phyloP scores from a whole-genome alignment of 2,888 invertebrate species.

The Ganaspis brasiliensis region DNA sequence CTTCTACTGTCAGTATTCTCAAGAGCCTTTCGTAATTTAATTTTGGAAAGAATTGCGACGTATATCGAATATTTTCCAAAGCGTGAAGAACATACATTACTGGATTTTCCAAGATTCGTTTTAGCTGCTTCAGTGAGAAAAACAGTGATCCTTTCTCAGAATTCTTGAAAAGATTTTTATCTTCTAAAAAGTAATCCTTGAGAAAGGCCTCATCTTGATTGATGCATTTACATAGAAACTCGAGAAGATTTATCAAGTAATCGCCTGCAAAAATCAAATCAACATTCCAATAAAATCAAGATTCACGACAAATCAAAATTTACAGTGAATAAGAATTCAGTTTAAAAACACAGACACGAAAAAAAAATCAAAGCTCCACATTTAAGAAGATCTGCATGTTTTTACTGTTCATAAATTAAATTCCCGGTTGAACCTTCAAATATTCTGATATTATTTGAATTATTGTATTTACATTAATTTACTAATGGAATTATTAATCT shows the following conservation, averaged over 20 bases:
- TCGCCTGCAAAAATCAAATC: conserved; percentile 81
- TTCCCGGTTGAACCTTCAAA: no score
- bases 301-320: no score
- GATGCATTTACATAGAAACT: conserved; percentile 84
- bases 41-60: conserved; percentile 85
- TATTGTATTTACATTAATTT: no score
- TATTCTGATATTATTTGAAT: no score
- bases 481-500: no score
- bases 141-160: conserved; percentile 85
- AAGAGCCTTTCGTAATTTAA: conserved; percentile 84
- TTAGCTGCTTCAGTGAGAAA: conserved; percentile 85
- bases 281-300: no score
- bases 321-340: no score
- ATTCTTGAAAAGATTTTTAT: conserved; percentile 88
- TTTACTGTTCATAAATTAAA: no score
- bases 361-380: no score
- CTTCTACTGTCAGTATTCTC: conserved; percentile 83
- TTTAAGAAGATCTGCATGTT: no score
- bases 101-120: conserved; percentile 87
- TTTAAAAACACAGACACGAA: no score
- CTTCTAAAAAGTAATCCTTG: conserved; percentile 88
- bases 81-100: conserved; percentile 87
- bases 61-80: conserved; percentile 86
- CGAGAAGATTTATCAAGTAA: conserved; percentile 84
- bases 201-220: conserved; percentile 82